Evolutionary conservation across 2,113 vertebrate species (phyloP).

Genomic region (Zonotrichia leucophrys): DNA sequence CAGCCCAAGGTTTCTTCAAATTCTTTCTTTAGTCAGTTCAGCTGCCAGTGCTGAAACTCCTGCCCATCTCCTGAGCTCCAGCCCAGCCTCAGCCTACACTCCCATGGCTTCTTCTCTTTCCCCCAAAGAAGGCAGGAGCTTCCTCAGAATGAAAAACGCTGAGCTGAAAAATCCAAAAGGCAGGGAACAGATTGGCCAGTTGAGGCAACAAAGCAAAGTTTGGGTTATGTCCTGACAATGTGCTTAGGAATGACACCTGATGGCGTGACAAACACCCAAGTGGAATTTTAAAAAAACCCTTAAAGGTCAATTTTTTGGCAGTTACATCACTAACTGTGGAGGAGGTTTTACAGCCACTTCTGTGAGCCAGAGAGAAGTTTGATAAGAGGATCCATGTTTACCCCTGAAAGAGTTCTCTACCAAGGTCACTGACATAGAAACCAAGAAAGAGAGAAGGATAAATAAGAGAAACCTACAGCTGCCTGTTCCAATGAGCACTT

Average conservation of each 20-base stretch:
- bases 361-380: not conserved
- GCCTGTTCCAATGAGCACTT: not conserved
- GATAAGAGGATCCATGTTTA: not conserved
- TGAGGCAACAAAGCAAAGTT: not conserved
- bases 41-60: not conserved
- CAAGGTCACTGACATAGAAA: not conserved
- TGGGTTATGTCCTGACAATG: not conserved
- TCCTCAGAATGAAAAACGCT: not conserved
- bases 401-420: not conserved
- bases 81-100: not conserved
- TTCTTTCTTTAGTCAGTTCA: not conserved
- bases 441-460: not conserved
- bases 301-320: not conserved
- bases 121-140: not conserved
- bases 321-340: not conserved
- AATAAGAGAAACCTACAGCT: not conserved
- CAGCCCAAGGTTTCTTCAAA: not conserved
- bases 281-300: not conserved
- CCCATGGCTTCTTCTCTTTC: not conserved
- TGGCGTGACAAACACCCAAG: not conserved
- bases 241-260: not conserved
- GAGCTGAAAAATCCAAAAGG: not conserved
- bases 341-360: not conserved
- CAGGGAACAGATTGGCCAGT: not conserved
- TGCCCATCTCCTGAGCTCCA: not conserved